Evolutionary conservation across 2,113 vertebrate genomes (phyloP).

Genomic region (Eurystomus gularis): DNA sequence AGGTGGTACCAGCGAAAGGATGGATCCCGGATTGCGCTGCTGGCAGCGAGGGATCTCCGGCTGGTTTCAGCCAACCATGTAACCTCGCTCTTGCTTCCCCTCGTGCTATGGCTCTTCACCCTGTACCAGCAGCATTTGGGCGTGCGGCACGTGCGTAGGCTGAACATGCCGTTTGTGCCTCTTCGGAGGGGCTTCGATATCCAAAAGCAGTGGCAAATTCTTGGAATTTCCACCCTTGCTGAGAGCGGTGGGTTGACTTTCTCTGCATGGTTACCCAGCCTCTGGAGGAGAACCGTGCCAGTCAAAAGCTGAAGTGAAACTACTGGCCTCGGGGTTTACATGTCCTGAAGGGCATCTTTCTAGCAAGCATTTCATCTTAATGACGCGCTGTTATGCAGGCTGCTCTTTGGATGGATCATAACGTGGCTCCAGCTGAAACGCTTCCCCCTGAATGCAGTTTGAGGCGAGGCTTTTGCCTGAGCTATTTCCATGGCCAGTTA

Average conservation of each 20-base stretch:
- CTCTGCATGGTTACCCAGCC: background rate
- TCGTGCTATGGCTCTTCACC: rapidly evolving
- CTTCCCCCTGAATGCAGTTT: background rate
- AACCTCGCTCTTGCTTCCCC: background rate
- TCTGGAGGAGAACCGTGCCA: background rate
- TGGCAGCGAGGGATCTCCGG: rapidly evolving
- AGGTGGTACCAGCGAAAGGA: background rate
- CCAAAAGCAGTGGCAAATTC: background rate
- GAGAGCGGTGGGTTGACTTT: background rate
- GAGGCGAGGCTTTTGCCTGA: background rate
- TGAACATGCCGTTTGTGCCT: no score
- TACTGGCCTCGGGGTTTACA: rapidly evolving
- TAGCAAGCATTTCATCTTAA: background rate
- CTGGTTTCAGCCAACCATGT: background rate
- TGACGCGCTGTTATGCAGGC: background rate
- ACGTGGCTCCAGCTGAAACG: background rate
- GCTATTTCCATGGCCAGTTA: background rate
- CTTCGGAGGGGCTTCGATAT: background rate
- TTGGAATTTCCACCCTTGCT: background rate
- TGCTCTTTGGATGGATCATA: background rate
- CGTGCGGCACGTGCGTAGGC: background rate
- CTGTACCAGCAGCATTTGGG: rapidly evolving
- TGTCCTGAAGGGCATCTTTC: background rate
- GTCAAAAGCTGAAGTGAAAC: background rate
- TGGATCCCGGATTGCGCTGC: background rate